These are phyloP conservation scores for Pelecanus crispus DNA, from an alignment of 2,113 vertebrate species.

Conservation along the genomic window DNA sequence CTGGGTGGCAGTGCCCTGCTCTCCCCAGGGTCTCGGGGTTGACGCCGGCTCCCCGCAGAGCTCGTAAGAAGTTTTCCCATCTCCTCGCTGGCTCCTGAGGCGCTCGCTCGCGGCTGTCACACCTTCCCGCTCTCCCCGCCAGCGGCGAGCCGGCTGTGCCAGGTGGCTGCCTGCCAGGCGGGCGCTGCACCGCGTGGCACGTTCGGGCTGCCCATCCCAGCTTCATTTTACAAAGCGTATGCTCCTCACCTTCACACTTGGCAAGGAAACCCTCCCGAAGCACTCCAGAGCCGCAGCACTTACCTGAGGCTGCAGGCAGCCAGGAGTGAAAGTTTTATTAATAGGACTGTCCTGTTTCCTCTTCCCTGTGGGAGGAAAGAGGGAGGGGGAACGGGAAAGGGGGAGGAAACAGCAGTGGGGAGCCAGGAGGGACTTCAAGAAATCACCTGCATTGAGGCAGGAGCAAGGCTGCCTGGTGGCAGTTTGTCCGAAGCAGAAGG, in stretches of 20 bases:
- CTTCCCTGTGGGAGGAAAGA: not conserved
- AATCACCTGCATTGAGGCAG: not conserved
- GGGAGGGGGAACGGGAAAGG: not conserved
- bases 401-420: not conserved
- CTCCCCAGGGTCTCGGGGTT: not conserved
- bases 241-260: rapidly evolving
- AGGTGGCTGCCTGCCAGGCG: not conserved
- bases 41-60: not conserved
- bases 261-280: not conserved
- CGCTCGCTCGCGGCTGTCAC: rapidly evolving
- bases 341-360: not conserved
- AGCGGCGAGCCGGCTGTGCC: rapidly evolving
- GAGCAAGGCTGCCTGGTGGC: not conserved
- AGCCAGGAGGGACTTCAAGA: not conserved
- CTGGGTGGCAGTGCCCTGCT: not conserved
- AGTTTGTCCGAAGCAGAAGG: not conserved
- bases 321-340: not conserved
- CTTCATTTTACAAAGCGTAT: rapidly evolving
- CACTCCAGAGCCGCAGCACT: rapidly evolving
- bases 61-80: not conserved
- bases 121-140: rapidly evolving
- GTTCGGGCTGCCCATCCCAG: rapidly evolving
- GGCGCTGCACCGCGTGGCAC: rapidly evolving
- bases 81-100: not conserved
- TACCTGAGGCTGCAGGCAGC: not conserved